These are phyloP conservation scores for Paraescarpia echinospica DNA, from an alignment of 1,140 invertebrate species.

Conservation along the genomic window DNA sequence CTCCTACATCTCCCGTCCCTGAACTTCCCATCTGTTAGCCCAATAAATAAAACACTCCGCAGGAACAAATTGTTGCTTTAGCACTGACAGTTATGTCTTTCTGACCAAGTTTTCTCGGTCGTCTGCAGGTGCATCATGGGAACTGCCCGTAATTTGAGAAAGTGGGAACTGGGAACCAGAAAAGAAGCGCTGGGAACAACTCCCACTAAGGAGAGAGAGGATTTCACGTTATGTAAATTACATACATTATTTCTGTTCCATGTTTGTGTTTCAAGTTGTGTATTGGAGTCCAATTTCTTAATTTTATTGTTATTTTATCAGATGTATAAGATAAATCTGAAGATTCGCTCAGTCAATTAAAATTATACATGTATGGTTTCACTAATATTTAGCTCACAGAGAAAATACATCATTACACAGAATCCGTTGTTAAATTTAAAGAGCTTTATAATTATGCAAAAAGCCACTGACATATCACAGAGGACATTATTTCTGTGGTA, in stretches of 20 bases:
- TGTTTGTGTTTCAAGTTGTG: neutral
- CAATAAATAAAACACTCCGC: neutral
- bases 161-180: neutral
- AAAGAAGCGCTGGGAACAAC: neutral
- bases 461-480: too few species aligned
- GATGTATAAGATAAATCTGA: too few species aligned
- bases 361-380: too few species aligned
- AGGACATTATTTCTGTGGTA: too few species aligned
- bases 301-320: too few species aligned
- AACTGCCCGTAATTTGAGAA: neutral
- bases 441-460: too few species aligned
- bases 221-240: neutral
- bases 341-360: too few species aligned
- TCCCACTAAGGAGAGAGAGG: neutral
- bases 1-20: neutral
- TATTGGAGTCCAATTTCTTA: neutral
- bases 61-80: neutral
- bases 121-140: neutral
- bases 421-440: too few species aligned
- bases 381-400: too few species aligned
- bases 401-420: too few species aligned
- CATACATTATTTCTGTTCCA: neutral
- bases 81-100: neutral
- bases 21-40: neutral
- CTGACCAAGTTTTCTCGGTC: neutral